Evolutionary conservation across 1,140 invertebrate species (phyloP).

Genomic region (Bombyx mandarina): DNA sequence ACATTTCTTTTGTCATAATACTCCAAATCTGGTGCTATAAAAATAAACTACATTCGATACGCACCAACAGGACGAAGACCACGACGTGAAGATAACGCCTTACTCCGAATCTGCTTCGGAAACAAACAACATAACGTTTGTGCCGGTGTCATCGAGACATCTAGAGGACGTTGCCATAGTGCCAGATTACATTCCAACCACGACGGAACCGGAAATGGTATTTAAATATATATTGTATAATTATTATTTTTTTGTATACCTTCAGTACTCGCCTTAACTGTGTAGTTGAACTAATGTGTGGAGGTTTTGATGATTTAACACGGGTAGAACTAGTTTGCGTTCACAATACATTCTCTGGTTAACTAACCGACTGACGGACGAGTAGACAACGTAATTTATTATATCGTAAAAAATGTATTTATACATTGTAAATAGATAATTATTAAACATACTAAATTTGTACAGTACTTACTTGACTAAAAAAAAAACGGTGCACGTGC

Average conservation of each 20-base stretch:
- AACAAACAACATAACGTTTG: conserved; percentile 30
- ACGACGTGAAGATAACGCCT: conserved; percentile 50
- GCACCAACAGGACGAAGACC: conserved; percentile 34
- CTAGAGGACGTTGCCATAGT: conserved; percentile 27
- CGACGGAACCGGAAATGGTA: conserved; percentile 51
- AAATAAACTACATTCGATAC: background rate
- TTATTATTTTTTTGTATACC: too few species aligned
- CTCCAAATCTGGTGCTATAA: background rate
- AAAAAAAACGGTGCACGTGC: too few species aligned
- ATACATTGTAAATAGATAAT: background rate
- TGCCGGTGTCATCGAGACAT: conserved; percentile 25
- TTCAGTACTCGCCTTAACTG: too few species aligned
- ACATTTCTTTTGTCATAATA: background rate
- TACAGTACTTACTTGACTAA: conserved; percentile 1
- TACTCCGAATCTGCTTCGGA: conserved; percentile 44
- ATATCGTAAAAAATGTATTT: background rate
- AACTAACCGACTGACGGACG: conserved; percentile 6
- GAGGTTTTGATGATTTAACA: conserved; percentile 15
- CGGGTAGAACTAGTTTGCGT: conserved; percentile 2
- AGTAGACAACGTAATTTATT: conserved; percentile 25
- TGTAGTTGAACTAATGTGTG: conserved; percentile 9
- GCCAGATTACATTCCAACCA: conserved; percentile 32
- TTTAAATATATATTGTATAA: conserved; percentile 9
- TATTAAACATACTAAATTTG: background rate
- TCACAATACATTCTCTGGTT: too few species aligned